phyloP scores from a whole-genome alignment of 2,797 vertebrate species.

The Onychomys leucogaster region DNA sequence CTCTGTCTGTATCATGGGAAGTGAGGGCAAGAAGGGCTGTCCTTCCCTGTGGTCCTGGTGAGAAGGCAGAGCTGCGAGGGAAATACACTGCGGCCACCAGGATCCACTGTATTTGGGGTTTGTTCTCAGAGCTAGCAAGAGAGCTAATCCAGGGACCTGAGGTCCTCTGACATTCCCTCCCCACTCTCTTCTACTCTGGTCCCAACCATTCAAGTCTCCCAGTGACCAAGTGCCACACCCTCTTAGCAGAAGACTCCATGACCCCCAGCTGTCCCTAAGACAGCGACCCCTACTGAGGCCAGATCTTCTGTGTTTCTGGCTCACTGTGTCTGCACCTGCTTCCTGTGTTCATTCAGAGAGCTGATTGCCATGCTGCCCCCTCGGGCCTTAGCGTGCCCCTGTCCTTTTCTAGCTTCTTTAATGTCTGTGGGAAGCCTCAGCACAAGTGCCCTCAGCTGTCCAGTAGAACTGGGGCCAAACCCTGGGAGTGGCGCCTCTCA shows the following conservation, averaged over 20 bases:
- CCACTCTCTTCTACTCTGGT: accelerated
- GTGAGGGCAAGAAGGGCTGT: background rate
- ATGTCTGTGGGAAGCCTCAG: background rate
- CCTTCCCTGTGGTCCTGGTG: background rate
- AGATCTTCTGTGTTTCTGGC: background rate
- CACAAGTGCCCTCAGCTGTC: accelerated
- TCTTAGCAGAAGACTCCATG: background rate
- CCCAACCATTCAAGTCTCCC: no score
- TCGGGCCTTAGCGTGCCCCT: accelerated
- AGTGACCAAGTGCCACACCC: background rate
- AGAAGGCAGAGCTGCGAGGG: background rate
- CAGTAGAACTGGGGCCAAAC: background rate
- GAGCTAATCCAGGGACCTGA: no score
- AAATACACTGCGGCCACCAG: accelerated
- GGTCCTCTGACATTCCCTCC: accelerated
- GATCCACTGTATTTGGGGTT: accelerated
- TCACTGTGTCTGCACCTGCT: background rate
- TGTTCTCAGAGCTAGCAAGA: background rate
- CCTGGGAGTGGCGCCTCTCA: background rate
- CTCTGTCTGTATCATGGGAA: background rate
- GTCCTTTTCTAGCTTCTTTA: background rate
- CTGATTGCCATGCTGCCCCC: background rate
- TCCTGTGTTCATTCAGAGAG: background rate
- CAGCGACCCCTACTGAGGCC: background rate
- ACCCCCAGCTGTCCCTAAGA: background rate